Conservation (phyloP, 2,797 vertebrate species). For the Anguilla marmorata region DNA sequence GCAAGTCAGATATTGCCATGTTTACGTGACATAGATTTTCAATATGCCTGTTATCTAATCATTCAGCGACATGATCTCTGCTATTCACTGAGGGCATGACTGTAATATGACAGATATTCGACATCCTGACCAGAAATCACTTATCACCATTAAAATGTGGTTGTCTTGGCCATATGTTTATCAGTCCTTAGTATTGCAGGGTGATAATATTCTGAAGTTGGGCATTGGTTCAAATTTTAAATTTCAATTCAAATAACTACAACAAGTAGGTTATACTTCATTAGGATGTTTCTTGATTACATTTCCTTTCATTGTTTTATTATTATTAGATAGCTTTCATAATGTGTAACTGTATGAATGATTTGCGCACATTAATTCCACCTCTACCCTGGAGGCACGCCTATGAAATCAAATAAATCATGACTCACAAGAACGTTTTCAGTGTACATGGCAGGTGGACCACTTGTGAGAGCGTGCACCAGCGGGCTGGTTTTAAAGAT, state of each 20-base stretch:
- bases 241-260: neutral
- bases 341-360: neutral
- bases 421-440: neutral
- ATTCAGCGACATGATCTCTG: neutral
- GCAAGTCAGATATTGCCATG: neutral
- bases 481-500: conserved; percentile 1
- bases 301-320: neutral
- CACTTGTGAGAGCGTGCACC: neutral
- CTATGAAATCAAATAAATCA: neutral
- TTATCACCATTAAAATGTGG: neutral
- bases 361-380: neutral
- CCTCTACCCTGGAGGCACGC: neutral
- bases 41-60: neutral
- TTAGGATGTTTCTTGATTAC: neutral
- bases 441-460: neutral
- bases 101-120: no score
- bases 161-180: neutral
- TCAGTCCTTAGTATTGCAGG: neutral
- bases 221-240: neutral
- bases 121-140: neutral
- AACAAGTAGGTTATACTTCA: no score
- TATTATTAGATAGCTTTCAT: neutral
- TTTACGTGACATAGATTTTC: neutral
- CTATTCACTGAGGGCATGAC: neutral
- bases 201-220: conserved; percentile 12